These are phyloP conservation scores for Nothura maculosa DNA, from an alignment of 2,797 vertebrate genomes.

Conservation along the genomic window DNA sequence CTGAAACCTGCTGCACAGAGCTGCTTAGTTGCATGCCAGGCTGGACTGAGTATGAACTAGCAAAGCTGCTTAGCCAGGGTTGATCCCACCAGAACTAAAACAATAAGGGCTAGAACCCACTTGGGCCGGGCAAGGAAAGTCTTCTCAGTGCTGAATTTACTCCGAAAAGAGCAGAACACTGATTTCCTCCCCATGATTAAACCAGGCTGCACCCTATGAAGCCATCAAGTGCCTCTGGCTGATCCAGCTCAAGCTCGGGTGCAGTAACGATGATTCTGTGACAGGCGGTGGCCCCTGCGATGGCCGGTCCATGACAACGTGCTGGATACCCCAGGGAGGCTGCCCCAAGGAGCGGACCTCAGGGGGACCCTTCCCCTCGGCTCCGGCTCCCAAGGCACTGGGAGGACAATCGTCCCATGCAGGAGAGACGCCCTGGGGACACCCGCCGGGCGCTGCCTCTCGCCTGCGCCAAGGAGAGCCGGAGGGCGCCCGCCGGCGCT, in stretches of 20 bases:
- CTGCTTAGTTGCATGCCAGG: accelerated
- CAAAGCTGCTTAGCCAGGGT: background rate
- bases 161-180: background rate
- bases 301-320: too few species aligned
- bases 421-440: background rate
- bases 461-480: background rate
- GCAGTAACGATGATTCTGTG: too few species aligned
- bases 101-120: accelerated
- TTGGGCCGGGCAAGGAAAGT: background rate
- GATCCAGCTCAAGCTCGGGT: too few species aligned
- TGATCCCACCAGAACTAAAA: background rate
- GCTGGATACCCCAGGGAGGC: too few species aligned
- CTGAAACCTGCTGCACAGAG: background rate
- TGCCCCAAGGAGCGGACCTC: too few species aligned
- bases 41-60: accelerated
- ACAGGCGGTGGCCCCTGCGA: too few species aligned
- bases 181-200: background rate
- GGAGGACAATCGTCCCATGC: accelerated
- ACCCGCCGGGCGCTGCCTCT: background rate
- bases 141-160: background rate
- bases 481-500: background rate
- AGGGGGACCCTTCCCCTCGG: too few species aligned
- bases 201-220: background rate
- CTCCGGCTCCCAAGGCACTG: background rate
- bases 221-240: too few species aligned